Evolutionary conservation across 2,113 vertebrate species (phyloP), one percentile per base, ranked within the genome.

Genomic region (Aepyceros melampus): DNA sequence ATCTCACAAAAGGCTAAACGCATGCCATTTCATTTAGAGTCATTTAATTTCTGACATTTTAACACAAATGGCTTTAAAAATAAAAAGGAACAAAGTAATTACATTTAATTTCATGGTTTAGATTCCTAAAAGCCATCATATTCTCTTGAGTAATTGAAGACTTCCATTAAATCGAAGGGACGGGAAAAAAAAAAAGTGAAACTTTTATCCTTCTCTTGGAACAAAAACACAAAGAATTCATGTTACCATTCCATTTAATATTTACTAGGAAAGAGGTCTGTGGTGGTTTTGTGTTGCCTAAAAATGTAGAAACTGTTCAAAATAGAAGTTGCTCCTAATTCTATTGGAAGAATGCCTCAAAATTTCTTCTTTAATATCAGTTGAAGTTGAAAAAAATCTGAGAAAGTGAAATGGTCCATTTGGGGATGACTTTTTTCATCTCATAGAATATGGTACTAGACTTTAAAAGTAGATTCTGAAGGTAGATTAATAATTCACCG

Each of bases 1-100:
- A 85, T 78, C 86, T 87, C 95, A 53, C 19, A 97, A 83, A 98
- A 95, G 64, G 93, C 14, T 25, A 97, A 58, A 2, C 9, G n/a
- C 0, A 55, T 21, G 85, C 49, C 82, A 98, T 98, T 97, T 91
- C 97, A 98, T 96, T 98, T 79, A 91, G 55, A 89, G 92, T 97
- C 96, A 97, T 89, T 90, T 96, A 87, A 95, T 98, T 98, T 97
- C 62, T 96, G 97, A 78, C 67, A 96, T 96, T 96, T 98, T n/a
- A 29, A n/a, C 87, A 82, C 79, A 97, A 98, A 97, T 10, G 67
- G 25, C 27, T 96, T 58, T 94, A 84, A 94, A 98, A 97, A 55
- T 94, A 49, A 84, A 93, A 96, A 95, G 14, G 91, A 97, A 93
- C 12, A 29, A 90, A 74, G 4, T 93, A 95, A 97, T 98, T 98